Base-by-base conservation (phyloP, 2,888 invertebrate species). In the Stenotaenia linearis region DNA sequence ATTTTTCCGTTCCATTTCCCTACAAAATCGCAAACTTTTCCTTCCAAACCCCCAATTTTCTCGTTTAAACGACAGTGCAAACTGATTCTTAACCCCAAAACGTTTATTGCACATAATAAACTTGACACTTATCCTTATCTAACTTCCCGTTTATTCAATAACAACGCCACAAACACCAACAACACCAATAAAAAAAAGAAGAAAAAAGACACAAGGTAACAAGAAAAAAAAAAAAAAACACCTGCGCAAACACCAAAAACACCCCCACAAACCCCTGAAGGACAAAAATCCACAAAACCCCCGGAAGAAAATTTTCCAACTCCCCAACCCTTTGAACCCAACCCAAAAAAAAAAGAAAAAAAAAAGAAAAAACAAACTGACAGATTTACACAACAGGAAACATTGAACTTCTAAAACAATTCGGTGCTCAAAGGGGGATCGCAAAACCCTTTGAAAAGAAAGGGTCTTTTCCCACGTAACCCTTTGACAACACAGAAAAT, bases 301-400 rank as follows among this genome's bases (percentile, higher is more conserved):
- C 56, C 56, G 21, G 21, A 56, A 56, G 21, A 56, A 56, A 56
- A 40, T 4, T 32, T 7, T 7, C 40, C 3, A 56, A 7, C 18
- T 12, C 4, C 18, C 45, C 4, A 45, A 56, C 56, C 21, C 56
- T 56, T 23, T 23, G 56, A 56, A 56, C 56, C 21, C 56, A 18
- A 23, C 2, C 4, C 18, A 56, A 56, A 7, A 18, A 21, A 18
- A 21, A 56, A 23, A 21, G 12, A 7, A 56, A 21, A 56, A 56
- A 18, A 56, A 23, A 56, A 18, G 2, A 56, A 56, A 56, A 18
- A 3, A 9, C 5, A 45, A 6, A 5, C 56, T 56, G 56, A 56
- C 56, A 56, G 56, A 56, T 56, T 56, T 56, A 56, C 56, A 56
- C 56, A 56, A 56, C 56, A 56, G 56, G 56, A 56, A 56, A 18